Percentiles rank a stretch among this genome's conserved stretches.
Conservation (phyloP, 2,888 invertebrate genomes). For the Synanthedon andrenaeformis region DNA sequence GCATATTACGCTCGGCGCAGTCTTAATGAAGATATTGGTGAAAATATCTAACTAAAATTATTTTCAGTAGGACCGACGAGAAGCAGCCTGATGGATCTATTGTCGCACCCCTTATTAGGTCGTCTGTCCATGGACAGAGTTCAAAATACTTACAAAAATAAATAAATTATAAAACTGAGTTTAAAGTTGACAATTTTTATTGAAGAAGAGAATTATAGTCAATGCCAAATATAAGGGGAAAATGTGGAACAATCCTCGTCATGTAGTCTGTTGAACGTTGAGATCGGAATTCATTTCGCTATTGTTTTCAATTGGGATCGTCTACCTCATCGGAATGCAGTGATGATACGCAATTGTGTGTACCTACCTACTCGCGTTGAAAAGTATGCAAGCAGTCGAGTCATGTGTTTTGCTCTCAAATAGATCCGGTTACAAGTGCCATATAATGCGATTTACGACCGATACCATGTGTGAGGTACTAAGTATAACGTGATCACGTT, state of each 20-base stretch:
- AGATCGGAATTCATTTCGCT: not conserved
- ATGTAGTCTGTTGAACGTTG: not conserved
- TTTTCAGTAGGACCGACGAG: too few relatives aligned
- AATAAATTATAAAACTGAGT: too few relatives aligned
- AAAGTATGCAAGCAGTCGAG: slow-evolving; percentile 5
- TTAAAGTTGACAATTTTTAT: too few relatives aligned
- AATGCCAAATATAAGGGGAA: too few relatives aligned
- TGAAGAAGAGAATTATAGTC: too few relatives aligned
- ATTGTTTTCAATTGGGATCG: not conserved
- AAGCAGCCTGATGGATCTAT: too few relatives aligned
- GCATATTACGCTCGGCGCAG: too few relatives aligned
- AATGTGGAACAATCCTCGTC: not conserved
- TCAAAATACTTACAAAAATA: too few relatives aligned
- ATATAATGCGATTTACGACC: not conserved
- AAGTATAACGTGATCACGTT: not conserved
- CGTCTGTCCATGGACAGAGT: too few relatives aligned
- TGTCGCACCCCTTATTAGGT: too few relatives aligned
- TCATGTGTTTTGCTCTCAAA: slow-evolving; percentile 1
- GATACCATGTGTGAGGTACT: not conserved
- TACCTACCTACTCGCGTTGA: slow-evolving; percentile 2
- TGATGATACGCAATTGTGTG: not conserved
- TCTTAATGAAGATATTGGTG: too few relatives aligned
- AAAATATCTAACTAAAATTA: too few relatives aligned
- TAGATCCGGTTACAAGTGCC: slow-evolving; percentile 7
- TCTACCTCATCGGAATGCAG: slow-evolving; percentile 1